phyloP scores from a whole-genome alignment of 2,888 invertebrate genomes.

The Patella ulyssiponensis region DNA sequence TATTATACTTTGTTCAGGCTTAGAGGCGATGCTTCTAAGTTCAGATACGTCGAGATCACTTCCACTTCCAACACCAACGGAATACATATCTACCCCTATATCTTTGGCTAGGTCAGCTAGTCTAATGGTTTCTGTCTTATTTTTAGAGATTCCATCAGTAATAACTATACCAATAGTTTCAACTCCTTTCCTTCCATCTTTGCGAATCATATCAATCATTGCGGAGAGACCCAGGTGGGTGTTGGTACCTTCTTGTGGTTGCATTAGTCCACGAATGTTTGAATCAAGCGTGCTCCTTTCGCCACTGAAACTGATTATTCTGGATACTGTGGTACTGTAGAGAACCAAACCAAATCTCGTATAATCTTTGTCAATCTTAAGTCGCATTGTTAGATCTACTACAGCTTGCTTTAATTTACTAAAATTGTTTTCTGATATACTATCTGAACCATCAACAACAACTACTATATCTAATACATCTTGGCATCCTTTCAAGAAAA shows the following conservation, averaged over 20 bases:
- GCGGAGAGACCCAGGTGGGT: neutral
- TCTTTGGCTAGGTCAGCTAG: neutral
- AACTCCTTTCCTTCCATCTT: neutral
- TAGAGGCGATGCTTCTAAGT: conserved; percentile 16
- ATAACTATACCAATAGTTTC: neutral
- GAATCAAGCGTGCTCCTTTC: neutral
- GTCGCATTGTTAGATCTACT: neutral
- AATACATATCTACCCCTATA: neutral
- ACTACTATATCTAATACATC: neutral
- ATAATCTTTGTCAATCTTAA: neutral
- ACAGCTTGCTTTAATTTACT: neutral
- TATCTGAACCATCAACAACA: neutral
- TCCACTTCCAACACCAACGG: conserved; percentile 52
- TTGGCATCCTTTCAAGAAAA: conserved; percentile 13
- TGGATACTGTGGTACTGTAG: neutral
- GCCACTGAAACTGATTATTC: neutral
- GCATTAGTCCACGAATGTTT: neutral
- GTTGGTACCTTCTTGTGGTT: neutral
- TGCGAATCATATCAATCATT: neutral
- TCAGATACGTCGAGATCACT: neutral
- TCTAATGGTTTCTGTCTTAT: neutral
- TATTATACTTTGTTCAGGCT: conserved; percentile 33
- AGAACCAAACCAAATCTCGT: neutral
- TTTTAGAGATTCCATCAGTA: neutral
- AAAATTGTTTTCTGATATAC: neutral